Evolutionary conservation across 2,888 invertebrate species (phyloP), one percentile per base, ranked within the genome.

Genomic region (Aphodius sticticus): DNA sequence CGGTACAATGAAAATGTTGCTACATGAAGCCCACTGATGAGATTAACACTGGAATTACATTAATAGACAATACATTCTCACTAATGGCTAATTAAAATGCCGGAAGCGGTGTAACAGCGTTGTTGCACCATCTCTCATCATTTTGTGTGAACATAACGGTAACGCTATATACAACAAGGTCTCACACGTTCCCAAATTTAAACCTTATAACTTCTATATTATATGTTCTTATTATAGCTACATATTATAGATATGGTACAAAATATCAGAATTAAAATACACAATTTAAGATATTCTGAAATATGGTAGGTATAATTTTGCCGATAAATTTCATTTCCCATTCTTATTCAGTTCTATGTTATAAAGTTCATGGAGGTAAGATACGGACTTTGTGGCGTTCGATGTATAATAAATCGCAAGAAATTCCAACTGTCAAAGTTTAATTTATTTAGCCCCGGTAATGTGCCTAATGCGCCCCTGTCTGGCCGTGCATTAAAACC

Each of bases 391-490:
- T 76, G 16, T 74, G 36, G 36, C 14, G 16, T 74, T 80, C 76
- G 69, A 78, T 76, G 53, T 53, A 53, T 53, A 53, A 38, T 76
- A 78, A 77, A 71, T 72, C 69, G 69, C 36, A 77, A 77, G 79
- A 79, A 81, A 77, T 77, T 77, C 75, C 70, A 76, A 76, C 77
- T 81, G 81, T 81, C 81, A 81, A 81, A 81, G 74, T 80, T 79
- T 80, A 81, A 81, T 77, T 81, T 79, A 81, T 81, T 53, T 81
- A 69, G 53, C 7, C 7, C 53, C 53, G 53, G 53, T 53, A 53
- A 53, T 53, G 53, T 53, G 4, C 53, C 26, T 1, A 26, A 26
- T 53, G 53, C 53, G 53, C 6, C 12, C 53, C 53, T 3, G 12
- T 12, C 53, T 1, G 12, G 53, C 53, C 7, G 4, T 53, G 53